A percentile compares a stretch with the other conserved stretches of the same genome.
These are phyloP conservation scores for Chrysolina oricalcia DNA, from an alignment of 2,888 invertebrate species.

Conservation along the genomic window DNA sequence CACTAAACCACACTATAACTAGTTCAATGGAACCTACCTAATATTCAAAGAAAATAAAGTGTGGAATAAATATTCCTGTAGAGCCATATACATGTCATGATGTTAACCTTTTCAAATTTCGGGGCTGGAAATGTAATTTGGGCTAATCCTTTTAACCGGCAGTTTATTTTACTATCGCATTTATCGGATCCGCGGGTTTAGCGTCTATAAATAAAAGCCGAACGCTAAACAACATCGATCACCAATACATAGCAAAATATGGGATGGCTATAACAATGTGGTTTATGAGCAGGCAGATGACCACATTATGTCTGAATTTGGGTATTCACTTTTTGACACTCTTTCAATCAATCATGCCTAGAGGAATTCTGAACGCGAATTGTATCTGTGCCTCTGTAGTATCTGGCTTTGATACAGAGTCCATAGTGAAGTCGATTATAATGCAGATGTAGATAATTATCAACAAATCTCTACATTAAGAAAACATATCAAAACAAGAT, in stretches of 20 bases:
- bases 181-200: conserved; percentile 53
- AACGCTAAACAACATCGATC: conserved; percentile 63
- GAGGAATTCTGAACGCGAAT: background rate
- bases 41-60: conserved; percentile 6
- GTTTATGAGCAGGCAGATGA: conserved; percentile 57
- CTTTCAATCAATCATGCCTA: conserved; percentile 13
- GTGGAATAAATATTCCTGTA: conserved; percentile 31
- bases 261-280: conserved; percentile 62
- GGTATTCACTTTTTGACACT: conserved; percentile 22
- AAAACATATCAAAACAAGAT: too few relatives aligned
- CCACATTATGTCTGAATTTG: conserved; percentile 47
- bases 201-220: conserved; percentile 61
- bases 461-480: too few relatives aligned
- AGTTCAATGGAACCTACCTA: background rate
- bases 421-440: too few relatives aligned
- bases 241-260: conserved; percentile 64
- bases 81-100: conserved; percentile 36
- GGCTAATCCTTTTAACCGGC: conserved; percentile 56
- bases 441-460: too few relatives aligned
- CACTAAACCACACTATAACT: background rate
- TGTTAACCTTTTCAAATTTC: conserved; percentile 51
- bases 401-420: background rate
- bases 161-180: conserved; percentile 62
- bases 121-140: conserved; percentile 51
- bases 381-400: background rate